phyloP scores from a whole-genome alignment of 2,888 invertebrate species.

The Trachelus troglodyta region DNA sequence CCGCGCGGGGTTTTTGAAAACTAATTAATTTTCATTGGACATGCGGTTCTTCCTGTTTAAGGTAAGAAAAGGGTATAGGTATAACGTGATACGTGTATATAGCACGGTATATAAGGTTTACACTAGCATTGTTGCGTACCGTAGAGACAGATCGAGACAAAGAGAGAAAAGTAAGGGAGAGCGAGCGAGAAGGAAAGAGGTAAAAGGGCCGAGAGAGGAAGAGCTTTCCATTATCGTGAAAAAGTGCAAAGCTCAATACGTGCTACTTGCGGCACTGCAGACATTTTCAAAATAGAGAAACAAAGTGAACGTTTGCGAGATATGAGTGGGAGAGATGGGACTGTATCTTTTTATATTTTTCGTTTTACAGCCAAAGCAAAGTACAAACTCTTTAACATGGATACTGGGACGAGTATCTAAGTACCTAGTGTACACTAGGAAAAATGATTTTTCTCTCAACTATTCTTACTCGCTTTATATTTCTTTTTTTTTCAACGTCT shows the following conservation, averaged over 20 bases:
- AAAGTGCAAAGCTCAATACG: neutral
- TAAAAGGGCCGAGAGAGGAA: neutral
- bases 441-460: neutral
- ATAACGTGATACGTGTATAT: neutral
- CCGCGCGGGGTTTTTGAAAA: neutral
- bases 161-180: neutral
- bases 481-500: neutral
- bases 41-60: constrained; percentile 41
- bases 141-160: neutral
- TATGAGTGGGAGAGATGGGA: neutral
- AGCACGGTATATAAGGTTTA: too few relatives aligned
- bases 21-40: constrained; percentile 40
- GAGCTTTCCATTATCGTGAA: neutral
- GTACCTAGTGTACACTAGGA: neutral
- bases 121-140: neutral
- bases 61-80: constrained; percentile 10
- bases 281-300: neutral
- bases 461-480: neutral
- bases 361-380: neutral
- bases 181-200: neutral
- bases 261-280: neutral
- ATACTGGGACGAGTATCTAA: neutral
- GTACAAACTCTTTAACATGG: neutral
- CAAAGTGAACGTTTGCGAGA: neutral
- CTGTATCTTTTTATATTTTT: neutral